Base-by-base conservation (phyloP, 2,888 invertebrate species). In the Caenorhabditis doughertyi region DNA sequence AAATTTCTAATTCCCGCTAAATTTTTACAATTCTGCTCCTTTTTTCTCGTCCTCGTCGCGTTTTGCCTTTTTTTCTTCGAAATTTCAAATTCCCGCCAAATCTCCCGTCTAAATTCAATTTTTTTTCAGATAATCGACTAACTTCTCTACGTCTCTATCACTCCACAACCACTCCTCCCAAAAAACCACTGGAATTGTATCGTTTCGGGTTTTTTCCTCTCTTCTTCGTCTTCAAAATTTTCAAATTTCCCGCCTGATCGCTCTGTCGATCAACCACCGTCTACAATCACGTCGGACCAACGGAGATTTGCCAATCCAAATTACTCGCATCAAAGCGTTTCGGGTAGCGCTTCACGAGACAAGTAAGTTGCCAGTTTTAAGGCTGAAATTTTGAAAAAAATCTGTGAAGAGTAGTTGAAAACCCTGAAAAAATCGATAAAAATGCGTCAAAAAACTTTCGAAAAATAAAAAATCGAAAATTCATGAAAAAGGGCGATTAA, bases 201-300 rank as follows among this genome's bases (percentile, higher is more conserved):
- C 73, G 73, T 70, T 70, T 56, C 23, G 21, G 23, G 53, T 27
- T 16, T 16, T 16, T 53, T 13, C 16, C 27, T n/a, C 8, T 3
- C 53, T 11, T n/a, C 25, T 42, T 53, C 16, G 16, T 13, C 23
- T 55, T 56, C 29, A 44, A n/a, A 56, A 27, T 25, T 71, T 21
- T 16, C 51, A 23, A 51, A 35, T 49, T 32, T 39, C 8, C 23
- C 4, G 11, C 18, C 13, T 76, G 76, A 68, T 76, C 76, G 58
- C 74, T 39, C 11, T 25, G 51, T 60, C 81, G 81, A 81, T 77
- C 81, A 77, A 64, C 47, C 76, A 25, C 32, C 51, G 60, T 23
- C 47, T 58, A 62, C 67, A 81, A 81, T 64, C 81, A 81, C 81
- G 81, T 65, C 81, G 81, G 81, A 81, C 76, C 81, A 81, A 72